Conservation (phyloP, 2,797 vertebrate genomes). For the Phoxinus dragarum region DNA sequence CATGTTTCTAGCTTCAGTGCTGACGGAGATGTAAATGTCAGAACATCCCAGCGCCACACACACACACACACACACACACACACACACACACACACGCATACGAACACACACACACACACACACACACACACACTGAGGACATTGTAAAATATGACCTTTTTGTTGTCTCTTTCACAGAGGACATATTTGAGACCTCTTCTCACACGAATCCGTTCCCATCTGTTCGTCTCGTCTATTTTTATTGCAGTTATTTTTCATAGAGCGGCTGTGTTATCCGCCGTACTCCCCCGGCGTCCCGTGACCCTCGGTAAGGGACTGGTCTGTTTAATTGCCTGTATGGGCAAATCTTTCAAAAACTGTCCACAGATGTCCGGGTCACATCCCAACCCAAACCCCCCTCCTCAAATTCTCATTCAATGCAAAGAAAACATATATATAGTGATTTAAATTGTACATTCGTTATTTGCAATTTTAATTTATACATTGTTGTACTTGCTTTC, state of each 20-base stretch:
- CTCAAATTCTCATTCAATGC: not conserved
- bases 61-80: not conserved
- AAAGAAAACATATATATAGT: not conserved
- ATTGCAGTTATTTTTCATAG: not conserved
- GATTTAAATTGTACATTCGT: not conserved
- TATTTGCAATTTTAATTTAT: not conserved
- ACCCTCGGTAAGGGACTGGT: not conserved
- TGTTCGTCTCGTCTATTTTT: slow-evolving; percentile 7
- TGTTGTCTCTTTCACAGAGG: slow-evolving; percentile 13
- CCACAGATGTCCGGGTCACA: not conserved
- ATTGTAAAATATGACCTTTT: slow-evolving; percentile 14
- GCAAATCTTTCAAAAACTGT: not conserved
- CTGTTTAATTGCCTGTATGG: not conserved
- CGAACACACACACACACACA: not conserved
- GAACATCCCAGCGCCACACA: not conserved
- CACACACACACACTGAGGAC: not conserved
- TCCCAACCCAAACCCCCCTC: not conserved
- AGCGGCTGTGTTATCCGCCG: not conserved
- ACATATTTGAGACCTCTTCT: not conserved
- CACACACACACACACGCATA: not conserved
- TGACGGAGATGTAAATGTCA: not conserved
- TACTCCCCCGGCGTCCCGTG: not conserved
- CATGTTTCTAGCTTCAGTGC: not conserved
- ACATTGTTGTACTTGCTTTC: no score
- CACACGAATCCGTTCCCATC: not conserved